Conservation (phyloP, 2,888 invertebrate genomes). For the Phortica magna region DNA sequence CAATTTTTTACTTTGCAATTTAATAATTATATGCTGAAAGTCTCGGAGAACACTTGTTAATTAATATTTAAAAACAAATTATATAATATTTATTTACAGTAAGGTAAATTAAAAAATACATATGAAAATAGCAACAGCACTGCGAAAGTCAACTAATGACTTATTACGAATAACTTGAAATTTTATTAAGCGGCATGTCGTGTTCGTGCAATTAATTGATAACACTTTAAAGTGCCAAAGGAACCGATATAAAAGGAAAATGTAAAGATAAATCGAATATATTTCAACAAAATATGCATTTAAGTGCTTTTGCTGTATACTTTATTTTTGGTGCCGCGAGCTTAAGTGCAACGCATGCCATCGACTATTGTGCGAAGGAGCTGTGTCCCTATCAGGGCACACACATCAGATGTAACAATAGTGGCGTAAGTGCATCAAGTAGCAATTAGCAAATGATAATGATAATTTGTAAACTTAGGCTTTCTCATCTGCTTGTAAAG, state of each 20-base stretch:
- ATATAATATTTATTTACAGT: too few species aligned
- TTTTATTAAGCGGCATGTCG: too few species aligned
- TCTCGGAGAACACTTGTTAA: too few species aligned
- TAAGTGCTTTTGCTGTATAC: neutral
- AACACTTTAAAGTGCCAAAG: neutral
- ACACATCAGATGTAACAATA: slow-evolving; percentile 47
- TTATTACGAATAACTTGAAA: too few species aligned
- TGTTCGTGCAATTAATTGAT: slow-evolving; percentile 7
- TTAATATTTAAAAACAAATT: too few species aligned
- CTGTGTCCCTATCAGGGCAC: slow-evolving; percentile 50
- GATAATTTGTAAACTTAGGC: slow-evolving; percentile 26
- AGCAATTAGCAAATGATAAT: neutral
- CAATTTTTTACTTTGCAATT: too few species aligned
- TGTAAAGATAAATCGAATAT: neutral
- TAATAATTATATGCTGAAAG: too few species aligned
- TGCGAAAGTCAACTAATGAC: too few species aligned
- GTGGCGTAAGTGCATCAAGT: slow-evolving; percentile 36
- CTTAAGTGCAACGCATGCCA: neutral
- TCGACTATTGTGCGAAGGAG: slow-evolving; percentile 43
- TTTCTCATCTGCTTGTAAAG: slow-evolving; percentile 43
- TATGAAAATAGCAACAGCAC: too few species aligned
- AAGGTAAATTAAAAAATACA: too few species aligned
- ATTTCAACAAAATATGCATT: neutral
- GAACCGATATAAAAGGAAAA: neutral
- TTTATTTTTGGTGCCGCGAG: neutral